Evolutionary conservation across 1,140 invertebrate genomes (phyloP), one percentile per base, ranked within the genome.

Genomic region (Aleiodes sp.): DNA sequence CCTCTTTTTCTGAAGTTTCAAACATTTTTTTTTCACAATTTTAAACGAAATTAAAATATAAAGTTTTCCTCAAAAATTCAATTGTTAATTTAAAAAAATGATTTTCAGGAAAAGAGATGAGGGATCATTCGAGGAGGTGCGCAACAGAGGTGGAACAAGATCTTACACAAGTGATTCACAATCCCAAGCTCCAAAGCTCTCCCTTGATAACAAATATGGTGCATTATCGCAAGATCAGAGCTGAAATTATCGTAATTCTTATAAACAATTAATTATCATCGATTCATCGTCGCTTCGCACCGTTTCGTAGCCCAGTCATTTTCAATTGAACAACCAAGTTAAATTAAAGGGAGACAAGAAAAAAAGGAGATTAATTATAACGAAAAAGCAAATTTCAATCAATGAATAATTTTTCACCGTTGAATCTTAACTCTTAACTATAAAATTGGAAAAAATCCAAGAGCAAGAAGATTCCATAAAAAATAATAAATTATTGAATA

Each of bases 71-170:
- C 35, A 19, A 62, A 10, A n/a, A 59, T 41, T 43, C 29, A 28
- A 33, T 59, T 64, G 65, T 46, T 41, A 63, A 70, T 24, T 16
- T 46, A 64, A 26, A 33, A 41, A 65, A 60, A 74, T 70, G 64
- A 73, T 68, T 82, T 82, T 12, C 72, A 90, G 89, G 75, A 86
- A 81, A 79, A 83, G 84, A 69, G 88, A 87, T 59, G 89, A 90
- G 78, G 88, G 87, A 14, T 80, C 75, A 2, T 91, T 91, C 72
- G 89, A 90, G 71, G 86, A 90, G 73, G 88, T 90, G 24, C 87
- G 89, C 67, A 87, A 87, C 61, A 77, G 80, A 77, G 82, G 84
- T 0, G 73, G 83, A 9, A 80, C 72, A 33, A 79, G 83, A 80
- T 68, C 76, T n/a, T 83, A 82, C 33, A 76, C 71, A 8, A 60